Conservation (phyloP, 2,113 vertebrate species). For the Gallinago jamesoni region DNA sequence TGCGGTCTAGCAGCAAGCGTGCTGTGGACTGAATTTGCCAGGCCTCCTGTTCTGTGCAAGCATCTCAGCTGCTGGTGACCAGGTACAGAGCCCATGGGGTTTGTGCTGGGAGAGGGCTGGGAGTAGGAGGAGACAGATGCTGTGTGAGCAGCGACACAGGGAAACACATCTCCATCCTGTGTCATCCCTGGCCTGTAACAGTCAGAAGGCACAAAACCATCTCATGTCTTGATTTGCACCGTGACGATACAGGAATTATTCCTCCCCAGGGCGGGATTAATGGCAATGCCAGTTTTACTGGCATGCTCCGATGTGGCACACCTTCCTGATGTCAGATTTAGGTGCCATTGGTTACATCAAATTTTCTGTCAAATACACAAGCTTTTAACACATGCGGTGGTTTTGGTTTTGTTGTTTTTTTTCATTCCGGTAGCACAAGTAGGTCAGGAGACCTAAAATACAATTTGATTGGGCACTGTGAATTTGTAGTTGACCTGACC, state of each 20-base stretch:
- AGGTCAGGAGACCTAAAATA: background rate
- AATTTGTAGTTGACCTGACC: background rate
- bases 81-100: background rate
- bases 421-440: background rate
- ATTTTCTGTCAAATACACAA: background rate
- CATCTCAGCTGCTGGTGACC: background rate
- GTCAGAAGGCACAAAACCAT: background rate
- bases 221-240: background rate
- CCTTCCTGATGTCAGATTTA: background rate
- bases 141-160: background rate
- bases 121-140: background rate
- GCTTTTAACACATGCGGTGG: background rate
- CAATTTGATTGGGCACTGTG: background rate
- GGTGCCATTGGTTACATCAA: background rate
- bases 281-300: background rate
- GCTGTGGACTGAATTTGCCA: background rate
- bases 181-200: background rate
- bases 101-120: background rate
- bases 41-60: background rate
- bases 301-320: background rate
- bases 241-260: background rate
- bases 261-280: background rate
- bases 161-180: accelerated
- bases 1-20: background rate
- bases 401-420: background rate